Evolutionary conservation across 1,140 invertebrate genomes (phyloP), one percentile per base, ranked within the genome.

Genomic region (Procambarus clarkii): DNA sequence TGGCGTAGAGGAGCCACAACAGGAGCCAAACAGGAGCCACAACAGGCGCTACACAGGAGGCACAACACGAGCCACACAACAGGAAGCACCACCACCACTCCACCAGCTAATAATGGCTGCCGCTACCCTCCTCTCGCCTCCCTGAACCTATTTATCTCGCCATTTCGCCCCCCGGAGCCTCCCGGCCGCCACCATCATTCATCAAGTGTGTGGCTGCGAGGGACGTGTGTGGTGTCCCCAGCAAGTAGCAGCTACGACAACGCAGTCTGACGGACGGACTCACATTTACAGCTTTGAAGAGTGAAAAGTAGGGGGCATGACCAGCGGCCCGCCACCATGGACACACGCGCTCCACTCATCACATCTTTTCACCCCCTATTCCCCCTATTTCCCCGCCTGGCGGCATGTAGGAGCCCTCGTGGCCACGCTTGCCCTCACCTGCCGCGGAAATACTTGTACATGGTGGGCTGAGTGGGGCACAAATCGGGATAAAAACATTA

Each of bases 181-280:
- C n/a, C 46, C 9, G 11, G 54, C 24, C 3, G 15, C 45, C 9
- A 50, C 45, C 74, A 44, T 86, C 71, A 54, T 45, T 34, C 18
- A n/a, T 77, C 34, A 24, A 21, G 5, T 48, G n/a, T 15, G 46
- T 58, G 46, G 24, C 24, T 15, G 5, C n/a, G 0, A 45, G 76
- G 54, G 48, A 58, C 34, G n/a, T 77, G 54, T n/a, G 45, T 34
- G 34, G 50, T 54, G 11, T 64, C 54, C 13, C 34, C 69, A 71
- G 74, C n/a, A n/a, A 69, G 24, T 24, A 71, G 11, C 9, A 13
- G 71, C 77, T 71, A 91, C 90, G 87, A 82, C 90, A 48, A 91
- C 90, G 90, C 90, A 87, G 82, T 86, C 90, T 91, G 90, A 91
- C 90, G 90, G 90, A 87, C 90, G 76, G 71, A 91, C 45, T 82